Evolutionary conservation across 2,797 vertebrate genomes (phyloP).

Genomic region (Enteromius radiatus): DNA sequence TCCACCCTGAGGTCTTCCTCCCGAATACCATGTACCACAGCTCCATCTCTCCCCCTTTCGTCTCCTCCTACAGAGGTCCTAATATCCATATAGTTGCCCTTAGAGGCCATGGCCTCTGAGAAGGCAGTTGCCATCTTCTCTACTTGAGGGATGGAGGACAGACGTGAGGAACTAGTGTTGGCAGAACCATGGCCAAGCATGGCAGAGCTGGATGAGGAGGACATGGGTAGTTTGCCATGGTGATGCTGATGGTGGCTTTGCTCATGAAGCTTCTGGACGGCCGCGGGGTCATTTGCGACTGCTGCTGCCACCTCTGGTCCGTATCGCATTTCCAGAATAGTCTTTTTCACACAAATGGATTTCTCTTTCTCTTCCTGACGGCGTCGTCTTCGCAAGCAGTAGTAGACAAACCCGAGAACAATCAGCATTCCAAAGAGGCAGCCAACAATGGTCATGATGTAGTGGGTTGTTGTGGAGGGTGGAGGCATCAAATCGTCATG

Average conservation of each 20-base stretch:
- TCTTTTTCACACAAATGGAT: conserved; percentile 96
- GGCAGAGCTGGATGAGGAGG: conserved; percentile 79
- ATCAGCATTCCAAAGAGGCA: conserved; percentile 98
- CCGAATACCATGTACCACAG: conserved; percentile 69
- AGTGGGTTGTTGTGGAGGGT: conserved; percentile 96
- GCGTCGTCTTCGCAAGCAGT: conserved; percentile 91
- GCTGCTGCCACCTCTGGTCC: conserved; percentile 92
- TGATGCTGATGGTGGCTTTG: conserved; percentile 84
- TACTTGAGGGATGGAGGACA: conserved; percentile 93
- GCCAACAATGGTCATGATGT: conserved; percentile 97
- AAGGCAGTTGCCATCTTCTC: conserved; percentile 90
- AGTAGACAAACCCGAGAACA: conserved; percentile 93
- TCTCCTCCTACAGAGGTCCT: conserved; percentile 82
- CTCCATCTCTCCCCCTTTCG: conserved; percentile 77
- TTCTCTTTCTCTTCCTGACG: conserved; percentile 96
- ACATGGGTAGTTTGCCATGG: conserved; percentile 80
- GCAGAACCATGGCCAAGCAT: conserved; percentile 77
- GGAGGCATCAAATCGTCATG: conserved; percentile 83
- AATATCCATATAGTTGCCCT: conserved; percentile 97
- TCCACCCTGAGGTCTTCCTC: conserved; percentile 75
- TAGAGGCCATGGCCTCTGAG: conserved; percentile 86
- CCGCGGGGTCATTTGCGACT: conserved; percentile 78
- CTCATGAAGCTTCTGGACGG: conserved; percentile 91
- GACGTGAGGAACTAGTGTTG: conserved; percentile 85
- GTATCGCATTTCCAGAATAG: conserved; percentile 98